Evolutionary conservation across 2,113 vertebrate species (phyloP).

Genomic region (Tachuris rubrigastra): DNA sequence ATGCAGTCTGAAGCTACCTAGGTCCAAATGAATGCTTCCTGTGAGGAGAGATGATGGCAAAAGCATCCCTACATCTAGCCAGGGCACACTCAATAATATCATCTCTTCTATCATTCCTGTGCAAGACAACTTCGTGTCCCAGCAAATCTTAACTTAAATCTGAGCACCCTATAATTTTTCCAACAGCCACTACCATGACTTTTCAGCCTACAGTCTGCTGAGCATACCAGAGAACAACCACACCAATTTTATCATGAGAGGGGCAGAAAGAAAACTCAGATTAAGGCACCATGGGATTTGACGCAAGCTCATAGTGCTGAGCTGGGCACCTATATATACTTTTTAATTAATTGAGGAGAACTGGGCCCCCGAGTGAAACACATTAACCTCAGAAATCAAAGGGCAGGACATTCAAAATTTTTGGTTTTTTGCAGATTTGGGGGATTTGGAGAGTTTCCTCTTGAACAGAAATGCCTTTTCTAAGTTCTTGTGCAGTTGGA

Average conservation of each 20-base stretch:
- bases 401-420: background rate
- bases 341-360: background rate
- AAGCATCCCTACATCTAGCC: background rate
- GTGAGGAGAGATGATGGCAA: background rate
- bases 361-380: background rate
- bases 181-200: background rate
- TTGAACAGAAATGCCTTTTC: background rate
- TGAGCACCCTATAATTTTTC: background rate
- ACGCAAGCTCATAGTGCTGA: background rate
- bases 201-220: background rate
- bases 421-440: background rate
- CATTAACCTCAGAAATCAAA: background rate
- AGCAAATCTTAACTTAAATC: background rate
- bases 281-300: background rate
- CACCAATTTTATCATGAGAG: background rate
- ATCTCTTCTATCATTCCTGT: background rate
- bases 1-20: background rate
- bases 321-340: accelerated
- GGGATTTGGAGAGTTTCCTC: background rate
- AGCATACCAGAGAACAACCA: background rate
- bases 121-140: background rate
- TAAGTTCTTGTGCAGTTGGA: background rate
- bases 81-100: background rate
- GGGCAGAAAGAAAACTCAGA: background rate
- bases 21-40: background rate